Conservation (phyloP, 2,797 vertebrate species). For the Periparus ater region DNA sequence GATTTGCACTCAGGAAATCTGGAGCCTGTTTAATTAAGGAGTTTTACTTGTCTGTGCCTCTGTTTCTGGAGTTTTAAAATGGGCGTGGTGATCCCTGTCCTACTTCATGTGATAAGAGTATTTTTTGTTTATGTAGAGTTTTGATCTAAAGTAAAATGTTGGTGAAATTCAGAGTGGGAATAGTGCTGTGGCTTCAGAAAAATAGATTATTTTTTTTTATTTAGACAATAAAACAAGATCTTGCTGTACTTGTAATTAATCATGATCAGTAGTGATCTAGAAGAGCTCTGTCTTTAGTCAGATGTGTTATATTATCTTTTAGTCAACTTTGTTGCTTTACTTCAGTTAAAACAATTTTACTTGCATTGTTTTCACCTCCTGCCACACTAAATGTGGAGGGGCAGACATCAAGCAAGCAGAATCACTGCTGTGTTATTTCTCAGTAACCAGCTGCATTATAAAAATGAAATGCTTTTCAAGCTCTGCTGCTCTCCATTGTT, state of each 20-base stretch:
- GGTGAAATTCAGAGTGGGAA: not conserved
- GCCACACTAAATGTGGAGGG: not conserved
- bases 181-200: not conserved
- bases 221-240: not conserved
- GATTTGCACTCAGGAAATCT: not conserved
- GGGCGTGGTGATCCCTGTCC: not conserved
- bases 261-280: not conserved
- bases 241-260: not conserved
- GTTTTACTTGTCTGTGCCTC: not conserved
- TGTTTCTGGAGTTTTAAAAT: not conserved
- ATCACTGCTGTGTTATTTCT: not conserved
- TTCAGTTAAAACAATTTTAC: not conserved
- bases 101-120: not conserved
- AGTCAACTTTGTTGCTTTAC: not conserved
- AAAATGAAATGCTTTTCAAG: not conserved
- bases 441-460: not conserved
- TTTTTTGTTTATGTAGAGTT: not conserved
- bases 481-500: not conserved
- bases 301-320: not conserved
- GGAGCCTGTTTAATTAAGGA: not conserved
- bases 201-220: not conserved
- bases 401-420: not conserved
- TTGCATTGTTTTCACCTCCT: not conserved
- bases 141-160: not conserved
- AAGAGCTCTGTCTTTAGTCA: not conserved